Percentiles rank a stretch among this genome's conserved stretches.
These are phyloP conservation scores for Aplidium turbinatum DNA, from an alignment of 23 tunicate species.

Conservation along the genomic window DNA sequence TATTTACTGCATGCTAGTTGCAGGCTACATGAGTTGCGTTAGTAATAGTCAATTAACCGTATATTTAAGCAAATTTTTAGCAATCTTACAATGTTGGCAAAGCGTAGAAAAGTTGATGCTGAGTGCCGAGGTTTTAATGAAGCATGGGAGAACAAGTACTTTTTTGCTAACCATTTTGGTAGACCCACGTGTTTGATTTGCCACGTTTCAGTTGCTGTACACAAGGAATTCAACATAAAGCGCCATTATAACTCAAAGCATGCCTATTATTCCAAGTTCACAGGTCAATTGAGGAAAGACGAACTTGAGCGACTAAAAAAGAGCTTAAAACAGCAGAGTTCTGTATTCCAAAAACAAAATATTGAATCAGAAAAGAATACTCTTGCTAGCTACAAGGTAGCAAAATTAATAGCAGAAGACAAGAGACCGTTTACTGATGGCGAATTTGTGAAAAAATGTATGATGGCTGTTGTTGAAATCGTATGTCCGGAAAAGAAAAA, in stretches of 20 bases:
- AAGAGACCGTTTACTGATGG: constrained; percentile 85
- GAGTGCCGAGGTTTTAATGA: constrained; percentile 39
- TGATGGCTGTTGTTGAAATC: constrained; percentile 78
- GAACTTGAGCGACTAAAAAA: constrained; percentile 57
- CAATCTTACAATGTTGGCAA: constrained; percentile 38
- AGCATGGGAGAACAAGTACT: constrained; percentile 57
- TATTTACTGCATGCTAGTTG: too few relatives aligned
- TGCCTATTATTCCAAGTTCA: constrained; percentile 20
- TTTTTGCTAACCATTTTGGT: constrained; percentile 34
- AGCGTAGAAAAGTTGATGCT: constrained; percentile 33
- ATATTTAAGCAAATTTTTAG: too few relatives aligned
- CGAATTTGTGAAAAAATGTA: constrained; percentile 70
- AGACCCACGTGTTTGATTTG: constrained; percentile 35
- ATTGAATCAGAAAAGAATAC: constrained; percentile 48
- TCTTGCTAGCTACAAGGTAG: constrained; percentile 72
- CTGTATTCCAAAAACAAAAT: constrained; percentile 28
- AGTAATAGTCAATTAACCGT: too few relatives aligned
- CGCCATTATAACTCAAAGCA: constrained; percentile 57
- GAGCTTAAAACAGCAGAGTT: constrained; percentile 45
- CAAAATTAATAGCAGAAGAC: constrained; percentile 68
- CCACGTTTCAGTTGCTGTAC: constrained; percentile 45
- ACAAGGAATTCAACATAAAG: constrained; percentile 45
- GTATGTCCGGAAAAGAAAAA: constrained; percentile 72
- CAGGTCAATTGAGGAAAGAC: constrained; percentile 67
- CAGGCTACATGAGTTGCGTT: too few relatives aligned